Evolutionary conservation across 2,888 invertebrate genomes (phyloP).

Genomic region (Melipona beecheii): DNA sequence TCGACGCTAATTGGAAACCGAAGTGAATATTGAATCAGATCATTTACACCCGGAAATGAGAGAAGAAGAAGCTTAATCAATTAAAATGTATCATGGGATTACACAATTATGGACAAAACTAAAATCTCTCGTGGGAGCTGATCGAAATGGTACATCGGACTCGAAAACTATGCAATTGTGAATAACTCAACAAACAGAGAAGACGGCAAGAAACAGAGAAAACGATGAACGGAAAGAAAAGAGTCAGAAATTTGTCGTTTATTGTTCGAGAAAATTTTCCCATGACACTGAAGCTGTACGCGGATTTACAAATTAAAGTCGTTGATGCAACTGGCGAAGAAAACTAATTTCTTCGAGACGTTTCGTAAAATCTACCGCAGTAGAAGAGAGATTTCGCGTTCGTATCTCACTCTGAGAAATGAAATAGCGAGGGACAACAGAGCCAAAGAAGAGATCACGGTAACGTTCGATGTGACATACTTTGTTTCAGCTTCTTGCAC

Average conservation of each 20-base stretch:
- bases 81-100: not conserved
- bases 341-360: constrained; percentile 32
- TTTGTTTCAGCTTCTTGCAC: constrained; percentile 75
- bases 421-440: constrained; percentile 32
- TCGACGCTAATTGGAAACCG: not conserved
- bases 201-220: not conserved
- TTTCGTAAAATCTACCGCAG: constrained; percentile 37
- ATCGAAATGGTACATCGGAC: not conserved
- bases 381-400: constrained; percentile 31
- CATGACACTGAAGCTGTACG: not conserved
- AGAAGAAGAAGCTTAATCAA: not conserved
- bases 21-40: not conserved
- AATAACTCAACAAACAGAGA: not conserved
- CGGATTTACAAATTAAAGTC: constrained; percentile 49
- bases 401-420: constrained; percentile 23
- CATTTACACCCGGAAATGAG: not conserved
- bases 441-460: constrained; percentile 30
- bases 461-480: constrained; percentile 62
- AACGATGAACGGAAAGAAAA: not conserved
- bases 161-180: no score
- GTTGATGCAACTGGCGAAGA: constrained; percentile 27
- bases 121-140: not conserved
- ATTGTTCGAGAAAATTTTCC: constrained; percentile 26
- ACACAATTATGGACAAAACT: not conserved
- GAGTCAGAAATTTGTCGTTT: not conserved